Conservation (phyloP, 2,888 invertebrate genomes). For the Ornithoptera priamus region DNA sequence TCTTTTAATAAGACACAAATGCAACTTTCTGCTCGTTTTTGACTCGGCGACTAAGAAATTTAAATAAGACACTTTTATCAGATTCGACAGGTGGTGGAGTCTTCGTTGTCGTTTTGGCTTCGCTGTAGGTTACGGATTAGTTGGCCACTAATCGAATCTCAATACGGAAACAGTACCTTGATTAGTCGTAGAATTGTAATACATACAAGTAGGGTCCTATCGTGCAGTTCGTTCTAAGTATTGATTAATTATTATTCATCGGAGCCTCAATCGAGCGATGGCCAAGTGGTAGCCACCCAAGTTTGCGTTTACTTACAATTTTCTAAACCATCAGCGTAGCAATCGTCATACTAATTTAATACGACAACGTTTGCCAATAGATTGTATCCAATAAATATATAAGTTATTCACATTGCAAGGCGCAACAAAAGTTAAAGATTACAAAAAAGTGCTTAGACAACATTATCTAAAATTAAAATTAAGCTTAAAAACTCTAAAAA, state of each 20-base stretch:
- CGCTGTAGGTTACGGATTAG: constrained; percentile 79
- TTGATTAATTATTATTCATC: constrained; percentile 67
- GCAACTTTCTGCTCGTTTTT: constrained; percentile 71
- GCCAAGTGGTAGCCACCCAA: constrained; percentile 68
- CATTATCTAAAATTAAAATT: too few relatives aligned
- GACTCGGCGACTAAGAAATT: constrained; percentile 73
- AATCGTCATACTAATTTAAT: constrained; percentile 77
- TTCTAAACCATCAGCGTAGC: constrained; percentile 70
- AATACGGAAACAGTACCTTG: constrained; percentile 60
- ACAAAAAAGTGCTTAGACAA: too few relatives aligned
- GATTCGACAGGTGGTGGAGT: constrained; percentile 77
- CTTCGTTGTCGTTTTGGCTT: constrained; percentile 66
- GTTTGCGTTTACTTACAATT: constrained; percentile 62
- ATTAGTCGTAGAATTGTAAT: not conserved
- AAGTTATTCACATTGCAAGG: constrained; percentile 75
- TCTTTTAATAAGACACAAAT: constrained; percentile 81
- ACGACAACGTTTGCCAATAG: constrained; percentile 64
- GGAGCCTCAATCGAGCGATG: constrained; percentile 62
- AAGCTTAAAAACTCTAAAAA: too few relatives aligned
- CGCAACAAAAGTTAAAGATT: constrained; percentile 29
- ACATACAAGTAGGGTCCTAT: not conserved
- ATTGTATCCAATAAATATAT: constrained; percentile 79
- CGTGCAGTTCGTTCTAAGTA: not conserved
- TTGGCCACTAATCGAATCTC: constrained; percentile 69
- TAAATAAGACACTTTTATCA: constrained; percentile 80